phyloP scores from a whole-genome alignment of 2,797 vertebrate species.

The Uromys caudimaculatus region DNA sequence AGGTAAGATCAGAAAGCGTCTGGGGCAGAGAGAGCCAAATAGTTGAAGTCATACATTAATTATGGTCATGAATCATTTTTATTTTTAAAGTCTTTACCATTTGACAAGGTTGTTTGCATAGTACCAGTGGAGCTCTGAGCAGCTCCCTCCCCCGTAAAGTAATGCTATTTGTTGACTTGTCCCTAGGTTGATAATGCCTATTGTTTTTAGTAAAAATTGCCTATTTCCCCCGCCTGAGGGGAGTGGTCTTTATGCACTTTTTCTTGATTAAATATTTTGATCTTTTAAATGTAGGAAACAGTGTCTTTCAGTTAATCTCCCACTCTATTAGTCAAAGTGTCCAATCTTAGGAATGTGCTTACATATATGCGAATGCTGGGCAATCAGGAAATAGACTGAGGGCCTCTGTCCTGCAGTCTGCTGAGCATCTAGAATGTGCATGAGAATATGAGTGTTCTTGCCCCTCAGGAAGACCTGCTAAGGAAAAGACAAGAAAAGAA shows the following conservation, averaged over 20 bases:
- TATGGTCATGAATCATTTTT: slow-evolving; percentile 84
- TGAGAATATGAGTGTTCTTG: not conserved
- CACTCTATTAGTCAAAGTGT: slow-evolving; percentile 41
- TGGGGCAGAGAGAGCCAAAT: slow-evolving; percentile 80
- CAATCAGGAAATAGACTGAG: not conserved
- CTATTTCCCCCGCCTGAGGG: slow-evolving; percentile 22
- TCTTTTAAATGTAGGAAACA: slow-evolving; percentile 40
- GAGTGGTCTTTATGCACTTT: slow-evolving; percentile 38
- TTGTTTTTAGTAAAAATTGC: slow-evolving; percentile 60
- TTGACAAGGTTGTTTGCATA: slow-evolving; percentile 82
- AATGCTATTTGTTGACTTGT: slow-evolving; percentile 71
- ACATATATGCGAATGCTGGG: not conserved
- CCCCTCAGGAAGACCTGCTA: not conserved
- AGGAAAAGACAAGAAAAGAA: slow-evolving; percentile 1
- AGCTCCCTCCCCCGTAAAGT: slow-evolving; percentile 69
- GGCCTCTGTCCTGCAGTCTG: not conserved
- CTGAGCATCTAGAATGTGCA: slow-evolving; percentile 10
- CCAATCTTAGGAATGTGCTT: slow-evolving; percentile 7
- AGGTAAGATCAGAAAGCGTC: slow-evolving; percentile 83
- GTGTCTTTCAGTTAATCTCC: slow-evolving; percentile 8
- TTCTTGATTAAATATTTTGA: slow-evolving; percentile 61
- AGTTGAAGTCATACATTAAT: slow-evolving; percentile 83
- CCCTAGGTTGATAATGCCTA: slow-evolving; percentile 45
- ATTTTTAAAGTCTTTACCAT: slow-evolving; percentile 82
- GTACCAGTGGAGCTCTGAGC: slow-evolving; percentile 75